These are phyloP conservation scores for Agriopis marginaria DNA, from an alignment of 2,888 invertebrate species.

Conservation along the genomic window DNA sequence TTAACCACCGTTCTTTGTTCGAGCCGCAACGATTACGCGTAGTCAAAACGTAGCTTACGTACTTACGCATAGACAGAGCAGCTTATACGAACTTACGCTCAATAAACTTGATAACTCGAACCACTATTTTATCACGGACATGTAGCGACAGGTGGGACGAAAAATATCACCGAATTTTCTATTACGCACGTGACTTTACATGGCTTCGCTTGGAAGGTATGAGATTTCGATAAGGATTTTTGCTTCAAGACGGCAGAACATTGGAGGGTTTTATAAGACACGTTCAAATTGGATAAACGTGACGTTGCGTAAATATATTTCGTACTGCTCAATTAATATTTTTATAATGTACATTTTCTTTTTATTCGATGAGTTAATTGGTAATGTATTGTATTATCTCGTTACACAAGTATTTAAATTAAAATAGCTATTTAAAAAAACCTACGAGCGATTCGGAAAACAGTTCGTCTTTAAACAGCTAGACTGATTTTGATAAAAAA, in stretches of 20 bases:
- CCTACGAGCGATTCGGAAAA: too few species aligned
- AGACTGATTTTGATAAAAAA: too few species aligned
- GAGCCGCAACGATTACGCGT: slow-evolving; percentile 6
- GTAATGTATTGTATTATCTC: too few species aligned
- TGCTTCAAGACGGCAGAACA: slow-evolving; percentile 17
- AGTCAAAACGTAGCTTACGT: slow-evolving; percentile 4
- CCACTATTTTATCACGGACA: slow-evolving; percentile 30
- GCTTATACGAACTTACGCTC: slow-evolving; percentile 3
- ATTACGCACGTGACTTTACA: slow-evolving; percentile 39
- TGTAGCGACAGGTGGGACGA: slow-evolving; percentile 37
- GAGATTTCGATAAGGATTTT: slow-evolving; percentile 36
- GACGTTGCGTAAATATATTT: background rate
- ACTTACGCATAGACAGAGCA: slow-evolving; percentile 3
- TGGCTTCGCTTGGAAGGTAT: slow-evolving; percentile 33
- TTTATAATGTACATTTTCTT: too few species aligned
- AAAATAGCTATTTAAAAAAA: too few species aligned
- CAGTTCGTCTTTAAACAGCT: too few species aligned
- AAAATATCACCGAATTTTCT: slow-evolving; percentile 34
- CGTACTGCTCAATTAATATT: too few species aligned
- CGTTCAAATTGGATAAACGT: slow-evolving; percentile 24
- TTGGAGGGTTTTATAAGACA: slow-evolving; percentile 20
- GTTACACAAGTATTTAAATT: too few species aligned
- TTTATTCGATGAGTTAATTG: too few species aligned
- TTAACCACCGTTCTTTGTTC: background rate
- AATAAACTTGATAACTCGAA: slow-evolving; percentile 20